Conservation (phyloP, 2,888 invertebrate genomes). For the Drosophila mercatorum region DNA sequence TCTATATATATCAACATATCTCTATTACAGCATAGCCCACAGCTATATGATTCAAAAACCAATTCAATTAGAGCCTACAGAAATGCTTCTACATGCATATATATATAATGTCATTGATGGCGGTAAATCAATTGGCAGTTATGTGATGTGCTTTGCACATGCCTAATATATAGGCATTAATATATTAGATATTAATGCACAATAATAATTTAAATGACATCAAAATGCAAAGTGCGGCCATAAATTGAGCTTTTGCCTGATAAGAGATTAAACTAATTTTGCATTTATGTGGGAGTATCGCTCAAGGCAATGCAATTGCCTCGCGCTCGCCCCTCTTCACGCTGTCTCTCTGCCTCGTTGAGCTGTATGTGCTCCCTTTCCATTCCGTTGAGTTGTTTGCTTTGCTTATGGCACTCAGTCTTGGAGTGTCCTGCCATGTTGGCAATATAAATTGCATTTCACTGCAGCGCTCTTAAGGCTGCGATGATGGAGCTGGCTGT, state of each 20-base stretch:
- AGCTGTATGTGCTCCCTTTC: neutral
- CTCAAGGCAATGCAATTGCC: slow-evolving; percentile 5
- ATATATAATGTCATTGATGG: slow-evolving; percentile 8
- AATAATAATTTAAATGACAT: slow-evolving; percentile 48
- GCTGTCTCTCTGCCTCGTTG: neutral
- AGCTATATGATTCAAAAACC: neutral
- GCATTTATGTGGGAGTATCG: slow-evolving; percentile 32
- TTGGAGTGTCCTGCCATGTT: slow-evolving; percentile 63
- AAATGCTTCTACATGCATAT: neutral
- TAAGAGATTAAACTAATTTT: slow-evolving; percentile 46
- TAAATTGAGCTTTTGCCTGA: slow-evolving; percentile 39
- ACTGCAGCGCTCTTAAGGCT: slow-evolving; percentile 26
- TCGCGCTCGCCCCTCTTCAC: neutral
- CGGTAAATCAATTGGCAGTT: slow-evolving; percentile 14
- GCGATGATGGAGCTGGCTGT: slow-evolving; percentile 53
- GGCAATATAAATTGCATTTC: slow-evolving; percentile 70
- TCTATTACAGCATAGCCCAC: neutral
- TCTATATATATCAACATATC: too few species aligned
- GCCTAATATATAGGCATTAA: slow-evolving; percentile 9
- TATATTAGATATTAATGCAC: slow-evolving; percentile 26
- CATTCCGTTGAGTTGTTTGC: slow-evolving; percentile 28
- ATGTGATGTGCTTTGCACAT: neutral
- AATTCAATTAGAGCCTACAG: slow-evolving; percentile 7
- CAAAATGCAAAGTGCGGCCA: slow-evolving; percentile 38
- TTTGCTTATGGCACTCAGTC: slow-evolving; percentile 48